phyloP scores from a whole-genome alignment of 2,113 vertebrate genomes.

The Leptosomus discolor region DNA sequence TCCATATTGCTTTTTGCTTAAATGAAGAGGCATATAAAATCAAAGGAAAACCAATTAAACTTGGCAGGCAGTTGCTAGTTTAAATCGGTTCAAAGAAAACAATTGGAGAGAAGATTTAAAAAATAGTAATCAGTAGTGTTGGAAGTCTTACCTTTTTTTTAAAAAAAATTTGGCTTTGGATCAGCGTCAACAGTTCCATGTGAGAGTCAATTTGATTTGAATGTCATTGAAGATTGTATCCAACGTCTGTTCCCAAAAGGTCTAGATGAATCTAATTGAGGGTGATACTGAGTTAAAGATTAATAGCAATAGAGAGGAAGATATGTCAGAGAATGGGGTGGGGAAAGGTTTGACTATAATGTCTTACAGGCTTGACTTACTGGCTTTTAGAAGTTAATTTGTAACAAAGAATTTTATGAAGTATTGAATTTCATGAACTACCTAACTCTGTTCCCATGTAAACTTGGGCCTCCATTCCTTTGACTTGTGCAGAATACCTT shows the following conservation, averaged over 20 bases:
- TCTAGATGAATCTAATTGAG: neutral
- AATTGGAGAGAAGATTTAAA: neutral
- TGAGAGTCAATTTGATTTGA: neutral
- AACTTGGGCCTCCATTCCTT: neutral
- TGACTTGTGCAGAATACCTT: neutral
- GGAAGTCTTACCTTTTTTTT: neutral
- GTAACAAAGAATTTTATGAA: neutral
- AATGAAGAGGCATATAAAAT: neutral
- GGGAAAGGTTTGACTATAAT: neutral
- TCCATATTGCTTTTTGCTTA: neutral
- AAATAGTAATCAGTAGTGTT: neutral
- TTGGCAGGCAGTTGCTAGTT: neutral
- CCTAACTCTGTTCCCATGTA: neutral
- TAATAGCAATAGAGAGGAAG: neutral
- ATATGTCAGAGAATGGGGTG: accelerated
- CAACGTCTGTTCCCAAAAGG: neutral
- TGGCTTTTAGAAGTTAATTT: neutral
- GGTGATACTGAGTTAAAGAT: neutral
- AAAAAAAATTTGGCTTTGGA: neutral
- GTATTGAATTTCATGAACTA: neutral
- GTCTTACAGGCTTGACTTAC: neutral
- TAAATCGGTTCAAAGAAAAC: neutral
- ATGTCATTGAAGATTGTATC: neutral
- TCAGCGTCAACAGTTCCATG: neutral
- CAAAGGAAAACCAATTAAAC: neutral